These are phyloP conservation scores for Eupeodes luniger DNA, from an alignment of 2,888 invertebrate species.

Conservation along the genomic window DNA sequence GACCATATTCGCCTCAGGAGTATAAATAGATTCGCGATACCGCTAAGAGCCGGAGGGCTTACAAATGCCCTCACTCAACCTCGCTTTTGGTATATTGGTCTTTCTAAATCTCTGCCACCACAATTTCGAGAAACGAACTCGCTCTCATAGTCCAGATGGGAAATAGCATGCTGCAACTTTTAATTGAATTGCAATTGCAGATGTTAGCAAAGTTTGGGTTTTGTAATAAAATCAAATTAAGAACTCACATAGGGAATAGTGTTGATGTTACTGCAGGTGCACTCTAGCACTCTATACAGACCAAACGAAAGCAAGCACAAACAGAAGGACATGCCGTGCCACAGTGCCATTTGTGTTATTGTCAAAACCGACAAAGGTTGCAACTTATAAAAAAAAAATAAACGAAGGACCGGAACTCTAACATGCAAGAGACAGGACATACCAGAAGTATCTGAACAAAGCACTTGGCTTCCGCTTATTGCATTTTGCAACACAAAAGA, in stretches of 20 bases:
- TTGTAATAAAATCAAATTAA: slow-evolving; percentile 64
- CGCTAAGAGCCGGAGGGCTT: not conserved
- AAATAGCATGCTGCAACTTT: slow-evolving; percentile 51
- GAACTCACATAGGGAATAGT: slow-evolving; percentile 35
- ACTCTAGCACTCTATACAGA: not conserved
- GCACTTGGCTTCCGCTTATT: not conserved
- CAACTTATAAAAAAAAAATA: not conserved
- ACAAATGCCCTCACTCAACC: not conserved
- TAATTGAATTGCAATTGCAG: slow-evolving; percentile 73
- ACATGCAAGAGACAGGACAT: not conserved
- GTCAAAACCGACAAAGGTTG: not conserved
- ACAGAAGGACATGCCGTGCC: slow-evolving; percentile 19
- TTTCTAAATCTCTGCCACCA: slow-evolving; percentile 14
- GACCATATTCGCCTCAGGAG: slow-evolving; percentile 14
- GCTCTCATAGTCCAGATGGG: not conserved
- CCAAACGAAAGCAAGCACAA: not conserved
- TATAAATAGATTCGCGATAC: slow-evolving; percentile 39
- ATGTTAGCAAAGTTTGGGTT: slow-evolving; percentile 64
- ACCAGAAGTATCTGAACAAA: not conserved
- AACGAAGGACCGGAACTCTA: not conserved
- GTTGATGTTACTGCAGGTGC: slow-evolving; percentile 41
- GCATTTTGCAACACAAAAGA: not conserved
- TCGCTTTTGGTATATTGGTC: not conserved
- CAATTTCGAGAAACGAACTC: slow-evolving; percentile 7
- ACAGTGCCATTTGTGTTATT: slow-evolving; percentile 22